Evolutionary conservation across 2,888 invertebrate genomes (phyloP).

Genomic region (Argyresthia albistria): DNA sequence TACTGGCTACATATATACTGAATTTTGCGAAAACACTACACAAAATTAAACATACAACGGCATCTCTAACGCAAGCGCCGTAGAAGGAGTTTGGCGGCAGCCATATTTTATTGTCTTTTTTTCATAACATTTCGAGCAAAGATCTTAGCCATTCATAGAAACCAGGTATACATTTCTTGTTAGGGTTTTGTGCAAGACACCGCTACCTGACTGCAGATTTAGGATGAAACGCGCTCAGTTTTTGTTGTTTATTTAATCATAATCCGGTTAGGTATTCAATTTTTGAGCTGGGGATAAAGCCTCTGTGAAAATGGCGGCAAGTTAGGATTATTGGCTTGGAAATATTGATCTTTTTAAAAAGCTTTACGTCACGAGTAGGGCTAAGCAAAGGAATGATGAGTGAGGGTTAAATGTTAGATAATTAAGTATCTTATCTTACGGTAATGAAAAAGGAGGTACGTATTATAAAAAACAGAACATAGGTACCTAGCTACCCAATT

Average conservation of each 20-base stretch:
- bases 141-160: conserved; percentile 55
- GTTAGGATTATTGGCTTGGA: no score
- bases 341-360: no score
- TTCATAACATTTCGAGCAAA: conserved; percentile 47
- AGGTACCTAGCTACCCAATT: no score
- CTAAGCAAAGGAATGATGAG: no score
- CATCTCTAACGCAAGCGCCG: conserved; percentile 48
- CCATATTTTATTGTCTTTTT: conserved; percentile 59
- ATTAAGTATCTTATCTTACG: no score
- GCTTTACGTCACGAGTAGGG: no score
- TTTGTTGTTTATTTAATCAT: conserved; percentile 2
- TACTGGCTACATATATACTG: no score
- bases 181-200: conserved; percentile 15
- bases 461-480: no score
- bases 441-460: no score
- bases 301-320: background rate
- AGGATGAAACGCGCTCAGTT: background rate
- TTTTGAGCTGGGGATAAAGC: conserved; percentile 9
- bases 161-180: conserved; percentile 60
- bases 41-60: conserved; percentile 16
- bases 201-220: conserved; percentile 6
- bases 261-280: conserved; percentile 1
- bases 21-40: no score
- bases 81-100: conserved; percentile 59
- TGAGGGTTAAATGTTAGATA: no score